These are phyloP conservation scores for Ramphastos sulfuratus DNA, from an alignment of 2,113 vertebrate genomes.

Conservation along the genomic window DNA sequence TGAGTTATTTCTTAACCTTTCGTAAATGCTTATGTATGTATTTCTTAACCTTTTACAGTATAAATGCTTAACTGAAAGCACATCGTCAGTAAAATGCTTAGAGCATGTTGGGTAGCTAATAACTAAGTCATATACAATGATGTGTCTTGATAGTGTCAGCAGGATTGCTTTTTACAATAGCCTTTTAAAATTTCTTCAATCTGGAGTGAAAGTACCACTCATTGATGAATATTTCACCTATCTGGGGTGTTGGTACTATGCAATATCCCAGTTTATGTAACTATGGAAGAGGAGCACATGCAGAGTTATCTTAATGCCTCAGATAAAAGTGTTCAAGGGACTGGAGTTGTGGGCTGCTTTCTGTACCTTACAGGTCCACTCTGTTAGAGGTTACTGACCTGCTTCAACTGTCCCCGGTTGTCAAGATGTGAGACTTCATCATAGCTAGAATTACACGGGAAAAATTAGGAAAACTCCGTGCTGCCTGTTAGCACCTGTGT, in stretches of 20 bases:
- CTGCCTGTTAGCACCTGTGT: background rate
- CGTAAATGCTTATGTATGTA: background rate
- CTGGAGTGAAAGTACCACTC: background rate
- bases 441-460: background rate
- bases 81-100: background rate
- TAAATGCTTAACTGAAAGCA: background rate
- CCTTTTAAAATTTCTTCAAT: background rate
- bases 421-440: background rate
- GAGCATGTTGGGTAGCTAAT: background rate
- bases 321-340: background rate
- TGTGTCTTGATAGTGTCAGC: background rate
- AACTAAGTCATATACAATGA: background rate
- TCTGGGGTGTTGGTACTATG: background rate
- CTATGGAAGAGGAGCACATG: background rate
- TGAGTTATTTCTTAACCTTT: background rate
- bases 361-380: background rate
- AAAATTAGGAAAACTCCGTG: background rate
- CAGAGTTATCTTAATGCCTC: background rate
- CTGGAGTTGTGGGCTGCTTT: background rate
- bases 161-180: background rate
- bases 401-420: background rate
- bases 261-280: background rate
- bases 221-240: background rate
- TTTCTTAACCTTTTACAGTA: background rate
- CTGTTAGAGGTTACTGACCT: rapidly evolving